A percentile compares a stretch with the other conserved stretches of the same genome.
Conservation (phyloP, 2,113 vertebrate species). For the Panthera uncia region DNA sequence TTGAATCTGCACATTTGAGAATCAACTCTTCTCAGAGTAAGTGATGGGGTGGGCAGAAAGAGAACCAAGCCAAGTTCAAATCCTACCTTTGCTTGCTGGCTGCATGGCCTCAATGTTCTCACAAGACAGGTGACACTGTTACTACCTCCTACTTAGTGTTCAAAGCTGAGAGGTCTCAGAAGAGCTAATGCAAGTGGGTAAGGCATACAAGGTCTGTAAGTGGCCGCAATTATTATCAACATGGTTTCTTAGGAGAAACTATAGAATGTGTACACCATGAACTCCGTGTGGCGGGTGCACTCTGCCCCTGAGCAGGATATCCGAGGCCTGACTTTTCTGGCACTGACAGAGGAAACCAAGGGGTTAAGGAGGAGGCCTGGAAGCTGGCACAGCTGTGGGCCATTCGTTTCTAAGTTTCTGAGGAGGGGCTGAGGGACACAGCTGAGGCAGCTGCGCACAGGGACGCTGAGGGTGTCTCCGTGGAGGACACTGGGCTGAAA, state of each 20-base stretch:
- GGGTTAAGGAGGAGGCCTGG: slow-evolving; percentile 60
- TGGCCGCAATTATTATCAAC: not conserved
- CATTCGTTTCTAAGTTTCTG: slow-evolving; percentile 51
- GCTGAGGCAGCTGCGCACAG: not conserved
- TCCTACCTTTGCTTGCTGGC: not conserved
- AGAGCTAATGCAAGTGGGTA: not conserved
- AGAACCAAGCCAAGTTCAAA: not conserved
- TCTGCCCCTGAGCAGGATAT: not conserved
- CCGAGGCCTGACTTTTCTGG: not conserved
- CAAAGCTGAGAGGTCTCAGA: not conserved
- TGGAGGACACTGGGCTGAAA: not conserved
- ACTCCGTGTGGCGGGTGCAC: not conserved
- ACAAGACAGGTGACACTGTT: not conserved
- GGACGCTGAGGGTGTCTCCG: not conserved
- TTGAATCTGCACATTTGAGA: not conserved
- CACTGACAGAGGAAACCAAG: not conserved
- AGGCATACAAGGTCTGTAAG: not conserved
- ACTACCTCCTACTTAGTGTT: not conserved
- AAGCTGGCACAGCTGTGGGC: slow-evolving; percentile 62
- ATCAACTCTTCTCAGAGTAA: not conserved
- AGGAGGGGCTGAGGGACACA: not conserved
- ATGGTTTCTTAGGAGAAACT: not conserved
- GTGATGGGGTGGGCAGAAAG: not conserved
- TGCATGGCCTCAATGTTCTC: not conserved
- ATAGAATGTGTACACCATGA: not conserved